Base-by-base conservation (phyloP, 2,888 invertebrate genomes). In the Mylabris sibirica region DNA sequence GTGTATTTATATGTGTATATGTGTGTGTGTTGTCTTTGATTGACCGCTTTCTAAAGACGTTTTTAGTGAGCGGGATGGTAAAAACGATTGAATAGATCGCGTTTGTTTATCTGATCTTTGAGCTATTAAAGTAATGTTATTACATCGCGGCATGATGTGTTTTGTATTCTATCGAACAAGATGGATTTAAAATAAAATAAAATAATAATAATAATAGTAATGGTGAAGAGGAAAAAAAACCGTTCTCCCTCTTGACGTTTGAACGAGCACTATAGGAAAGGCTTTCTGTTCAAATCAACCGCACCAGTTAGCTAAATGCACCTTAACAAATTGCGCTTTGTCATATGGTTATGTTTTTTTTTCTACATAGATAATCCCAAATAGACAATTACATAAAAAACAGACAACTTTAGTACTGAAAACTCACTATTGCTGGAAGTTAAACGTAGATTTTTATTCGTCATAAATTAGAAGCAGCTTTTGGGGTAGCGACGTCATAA, bases 21-120 rank as follows among this genome's bases (percentile, higher is more conserved):
- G n/a, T 24, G 35, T 30, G 35, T 22, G 65, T 65, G 22, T 63
- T 73, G 74, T 75, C 78, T 80, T 80, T 78, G 78, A 79, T 78
- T 76, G 77, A 76, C 82, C 82, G 82, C 80, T 83, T 83, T 83
- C 82, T 82, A 83, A 80, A 82, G 82, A 80, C 81, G 82, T 83
- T 83, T 83, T 82, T 82, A 80, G 78, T 49, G 68, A 66, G 68
- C 44, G 44, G 60, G 62, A 64, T 65, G 70, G 60, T 63, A 62
- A 65, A 70, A 26, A 9, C 64, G 63, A 66, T 69, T 70, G 70
- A 70, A 70, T 70, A 68, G 71, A 66, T 68, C 66, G 68, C 68
- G 71, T 72, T 72, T 75, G 76, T 78, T 79, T 78, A 78, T 78
- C 77, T 73, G 78, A 78, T 78, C 77, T 77, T 74, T 75, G 59